Percentiles rank a stretch among this genome's conserved stretches.
Evolutionary conservation across 2,888 invertebrate genomes (phyloP).

Genomic region (Euspilapteryx auroguttella): DNA sequence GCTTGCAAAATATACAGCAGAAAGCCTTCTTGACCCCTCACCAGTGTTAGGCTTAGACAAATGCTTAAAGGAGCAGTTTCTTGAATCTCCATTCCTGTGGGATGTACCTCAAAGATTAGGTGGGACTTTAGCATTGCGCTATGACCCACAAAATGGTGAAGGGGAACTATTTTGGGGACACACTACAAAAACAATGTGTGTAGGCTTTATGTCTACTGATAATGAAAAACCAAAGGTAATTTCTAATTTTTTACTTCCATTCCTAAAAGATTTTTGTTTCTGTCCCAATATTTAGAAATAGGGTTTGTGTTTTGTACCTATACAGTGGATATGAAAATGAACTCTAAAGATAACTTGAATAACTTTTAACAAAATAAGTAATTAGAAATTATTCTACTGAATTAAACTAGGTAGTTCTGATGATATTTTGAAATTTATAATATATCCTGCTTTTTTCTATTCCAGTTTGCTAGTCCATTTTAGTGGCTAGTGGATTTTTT

Average conservation of each 20-base stretch:
- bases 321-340: too few species aligned
- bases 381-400: too few species aligned
- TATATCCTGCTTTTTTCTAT: slow-evolving; percentile 13
- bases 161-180: slow-evolving; percentile 91
- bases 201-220: slow-evolving; percentile 81
- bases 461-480: slow-evolving; percentile 74
- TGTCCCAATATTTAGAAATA: too few species aligned
- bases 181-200: slow-evolving; percentile 85
- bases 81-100: slow-evolving; percentile 69
- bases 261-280: too few species aligned
- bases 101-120: slow-evolving; percentile 73
- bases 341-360: too few species aligned
- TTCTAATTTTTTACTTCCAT: too few species aligned
- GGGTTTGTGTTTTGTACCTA: too few species aligned
- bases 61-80: slow-evolving; percentile 74
- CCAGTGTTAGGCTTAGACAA: slow-evolving; percentile 70
- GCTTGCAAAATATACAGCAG: slow-evolving; percentile 81
- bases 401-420: too few species aligned
- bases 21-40: slow-evolving; percentile 62
- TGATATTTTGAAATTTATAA: background rate
- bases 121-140: slow-evolving; percentile 74
- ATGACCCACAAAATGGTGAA: slow-evolving; percentile 59
- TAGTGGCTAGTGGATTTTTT: too few species aligned
- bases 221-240: slow-evolving; percentile 70
- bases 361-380: too few species aligned